Evolutionary conservation across 2,888 invertebrate species (phyloP).

Genomic region (Laothoe populi): DNA sequence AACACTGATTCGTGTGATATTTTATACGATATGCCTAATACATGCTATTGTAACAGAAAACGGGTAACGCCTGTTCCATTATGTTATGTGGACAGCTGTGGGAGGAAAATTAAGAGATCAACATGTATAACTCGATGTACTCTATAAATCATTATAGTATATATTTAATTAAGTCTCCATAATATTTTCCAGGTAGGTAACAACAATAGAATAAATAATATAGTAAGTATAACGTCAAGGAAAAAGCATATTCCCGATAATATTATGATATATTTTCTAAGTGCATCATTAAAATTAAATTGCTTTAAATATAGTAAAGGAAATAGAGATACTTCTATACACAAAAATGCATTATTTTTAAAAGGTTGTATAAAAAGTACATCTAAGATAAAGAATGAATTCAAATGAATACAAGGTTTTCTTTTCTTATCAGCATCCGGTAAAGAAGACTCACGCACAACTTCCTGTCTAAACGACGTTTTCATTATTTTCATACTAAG

Average conservation of each 20-base stretch:
- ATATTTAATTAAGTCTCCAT: not conserved
- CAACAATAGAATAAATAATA: not conserved
- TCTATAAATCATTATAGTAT: slow-evolving; percentile 14
- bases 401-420: not conserved
- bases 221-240: too few species aligned
- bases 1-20: slow-evolving; percentile 61
- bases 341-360: too few species aligned
- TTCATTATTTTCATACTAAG: not conserved
- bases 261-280: too few species aligned
- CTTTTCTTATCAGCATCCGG: not conserved
- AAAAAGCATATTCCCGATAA: too few species aligned
- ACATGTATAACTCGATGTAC: not conserved
- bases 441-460: not conserved
- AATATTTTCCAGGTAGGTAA: too few species aligned
- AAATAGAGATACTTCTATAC: too few species aligned
- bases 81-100: slow-evolving; percentile 35
- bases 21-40: slow-evolving; percentile 60
- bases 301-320: too few species aligned
- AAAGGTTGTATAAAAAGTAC: too few species aligned
- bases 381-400: not conserved
- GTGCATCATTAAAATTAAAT: too few species aligned
- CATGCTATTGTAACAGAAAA: slow-evolving; percentile 60
- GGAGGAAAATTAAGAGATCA: slow-evolving; percentile 1
- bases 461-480: not conserved
- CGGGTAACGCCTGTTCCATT: slow-evolving; percentile 50